Conservation (phyloP, 2,797 vertebrate species). For the Sebastiscus albofasciatus region DNA sequence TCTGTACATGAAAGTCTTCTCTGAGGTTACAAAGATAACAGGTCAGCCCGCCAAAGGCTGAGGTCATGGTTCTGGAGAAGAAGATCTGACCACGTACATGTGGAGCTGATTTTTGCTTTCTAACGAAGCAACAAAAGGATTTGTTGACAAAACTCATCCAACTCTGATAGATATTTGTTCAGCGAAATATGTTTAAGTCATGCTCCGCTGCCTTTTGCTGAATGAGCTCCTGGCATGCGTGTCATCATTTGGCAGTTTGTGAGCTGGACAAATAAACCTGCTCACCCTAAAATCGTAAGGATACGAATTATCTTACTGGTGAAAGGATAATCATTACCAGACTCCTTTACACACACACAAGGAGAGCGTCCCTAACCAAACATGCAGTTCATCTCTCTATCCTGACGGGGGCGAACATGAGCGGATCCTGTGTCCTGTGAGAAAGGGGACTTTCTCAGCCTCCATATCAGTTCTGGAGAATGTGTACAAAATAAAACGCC, state of each 20-base stretch:
- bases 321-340: slow-evolving; percentile 47
- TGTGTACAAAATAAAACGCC: slow-evolving; percentile 40
- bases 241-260: slow-evolving; percentile 25
- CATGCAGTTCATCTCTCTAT: slow-evolving; percentile 22
- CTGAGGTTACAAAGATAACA: slow-evolving; percentile 37
- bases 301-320: slow-evolving; percentile 22
- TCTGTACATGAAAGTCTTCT: slow-evolving; percentile 25
- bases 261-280: slow-evolving; percentile 34
- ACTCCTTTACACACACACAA: not conserved
- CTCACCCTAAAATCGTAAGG: slow-evolving; percentile 38
- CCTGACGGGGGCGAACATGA: slow-evolving; percentile 59
- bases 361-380: not conserved
- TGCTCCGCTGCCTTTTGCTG: slow-evolving; percentile 19
- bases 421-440: slow-evolving; percentile 10
- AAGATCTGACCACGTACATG: not conserved
- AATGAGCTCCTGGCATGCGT: not conserved
- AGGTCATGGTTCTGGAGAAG: slow-evolving; percentile 28
- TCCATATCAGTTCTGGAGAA: slow-evolving; percentile 38
- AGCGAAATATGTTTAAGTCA: slow-evolving; percentile 26
- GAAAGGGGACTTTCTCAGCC: slow-evolving; percentile 27
- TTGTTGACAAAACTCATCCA: slow-evolving; percentile 36
- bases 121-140: slow-evolving; percentile 2
- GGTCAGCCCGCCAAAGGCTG: slow-evolving; percentile 27
- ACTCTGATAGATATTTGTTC: slow-evolving; percentile 32
- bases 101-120: slow-evolving; percentile 25